Base-by-base conservation (phyloP, 2,888 invertebrate genomes). In the Drosophila anomelani region DNA sequence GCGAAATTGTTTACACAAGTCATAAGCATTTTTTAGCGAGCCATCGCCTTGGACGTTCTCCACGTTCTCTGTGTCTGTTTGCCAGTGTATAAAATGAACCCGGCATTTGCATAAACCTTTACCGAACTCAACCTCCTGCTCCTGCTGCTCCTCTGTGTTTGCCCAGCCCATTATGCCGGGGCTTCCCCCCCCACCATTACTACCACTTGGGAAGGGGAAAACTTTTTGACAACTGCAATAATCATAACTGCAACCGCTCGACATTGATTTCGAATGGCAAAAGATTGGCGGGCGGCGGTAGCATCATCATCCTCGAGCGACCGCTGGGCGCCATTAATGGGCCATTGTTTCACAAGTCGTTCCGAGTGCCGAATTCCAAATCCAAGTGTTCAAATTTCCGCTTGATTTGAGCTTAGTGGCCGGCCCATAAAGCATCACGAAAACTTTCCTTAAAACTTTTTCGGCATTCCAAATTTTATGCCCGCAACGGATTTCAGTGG, bases 1-100 rank as follows among this genome's bases (percentile, higher is more conserved):
- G 70, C 72, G 58, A 85, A 83, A 83, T 80, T 88, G 84, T 85
- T 85, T 85, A 88, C 84, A 88, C 84, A 85, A 85, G 88, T 88
- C 86, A 88, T 85, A 88, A 85, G 84, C 81, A 85, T 85, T 85
- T 88, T 85, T 85, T 83, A 85, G 83, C 88, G 81, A 79, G 75
- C 87, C 82, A 81, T 69, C 75, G 68, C 60, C 71, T 62, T 78
- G 79, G 81, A 55, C 80, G 29, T 29, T 29, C 44, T 59, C 10
- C 54, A 34, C 26, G 58, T 29, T 17, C 39, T 39, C 58, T 15
- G 32, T 64, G 32, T 64, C 66, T 68, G 88, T 85, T 84, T 85
- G 83, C 85, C 78, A 82, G 77, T 78, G 75, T 74, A 73, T 78
- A 85, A 80, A 75, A 76, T 26, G 85, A 68, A 4, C 39, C 77